Conservation (phyloP, 2,797 vertebrate species). For the Peromyscus eremicus region DNA sequence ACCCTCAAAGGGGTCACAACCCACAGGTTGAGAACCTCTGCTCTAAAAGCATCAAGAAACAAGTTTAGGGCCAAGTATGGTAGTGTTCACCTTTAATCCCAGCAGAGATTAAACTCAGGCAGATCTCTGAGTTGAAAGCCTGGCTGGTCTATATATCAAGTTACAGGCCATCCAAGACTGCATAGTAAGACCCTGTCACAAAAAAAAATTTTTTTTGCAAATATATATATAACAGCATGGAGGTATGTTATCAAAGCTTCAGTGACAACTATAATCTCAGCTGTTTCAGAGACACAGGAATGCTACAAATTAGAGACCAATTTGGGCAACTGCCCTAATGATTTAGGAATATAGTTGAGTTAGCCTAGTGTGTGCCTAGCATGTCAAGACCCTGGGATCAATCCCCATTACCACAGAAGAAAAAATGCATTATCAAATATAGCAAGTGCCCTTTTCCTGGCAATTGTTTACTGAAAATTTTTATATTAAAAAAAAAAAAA, state of each 20-base stretch:
- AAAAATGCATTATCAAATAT: neutral
- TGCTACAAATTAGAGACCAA: neutral
- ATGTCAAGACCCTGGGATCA: neutral
- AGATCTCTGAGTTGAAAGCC: neutral
- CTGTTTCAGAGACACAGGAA: neutral
- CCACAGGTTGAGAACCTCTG: neutral
- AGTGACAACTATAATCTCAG: neutral
- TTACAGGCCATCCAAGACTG: neutral
- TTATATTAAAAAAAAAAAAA: slow-evolving; percentile 42
- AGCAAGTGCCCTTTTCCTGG: slow-evolving; percentile 49
- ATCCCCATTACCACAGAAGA: neutral
- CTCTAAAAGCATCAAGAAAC: slow-evolving; percentile 26
- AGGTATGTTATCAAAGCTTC: slow-evolving; percentile 23
- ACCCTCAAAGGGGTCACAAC: neutral
- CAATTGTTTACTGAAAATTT: slow-evolving; percentile 57
- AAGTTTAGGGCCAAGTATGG: neutral
- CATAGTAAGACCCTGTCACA: neutral
- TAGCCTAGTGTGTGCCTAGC: neutral
- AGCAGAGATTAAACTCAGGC: neutral
- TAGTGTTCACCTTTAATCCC: neutral
- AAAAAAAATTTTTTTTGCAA: too few relatives aligned
- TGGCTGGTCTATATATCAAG: neutral
- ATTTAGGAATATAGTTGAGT: neutral
- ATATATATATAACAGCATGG: neutral
- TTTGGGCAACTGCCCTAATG: neutral